Conservation (phyloP, 37 sponge, comb jelly and placozoan species). For the Oscarella lobularis region DNA sequence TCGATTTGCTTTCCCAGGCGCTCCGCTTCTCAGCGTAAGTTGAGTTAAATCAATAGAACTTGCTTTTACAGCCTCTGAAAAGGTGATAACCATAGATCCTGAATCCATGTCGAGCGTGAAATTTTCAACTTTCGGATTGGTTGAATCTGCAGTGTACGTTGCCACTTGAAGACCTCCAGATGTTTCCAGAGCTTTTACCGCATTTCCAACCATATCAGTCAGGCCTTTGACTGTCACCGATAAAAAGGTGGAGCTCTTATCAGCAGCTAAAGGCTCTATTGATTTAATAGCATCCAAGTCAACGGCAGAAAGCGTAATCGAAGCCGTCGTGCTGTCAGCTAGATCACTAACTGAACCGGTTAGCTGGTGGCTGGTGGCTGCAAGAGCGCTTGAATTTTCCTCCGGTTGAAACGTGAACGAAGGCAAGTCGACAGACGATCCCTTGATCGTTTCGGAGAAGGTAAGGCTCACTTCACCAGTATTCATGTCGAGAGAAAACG, state of each 20-base stretch:
- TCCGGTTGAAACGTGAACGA: slow-evolving; percentile 13
- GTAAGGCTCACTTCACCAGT: slow-evolving; percentile 9
- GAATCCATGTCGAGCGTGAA: slow-evolving; percentile 16
- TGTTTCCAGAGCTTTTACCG: background rate
- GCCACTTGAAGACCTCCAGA: background rate
- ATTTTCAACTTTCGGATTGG: background rate
- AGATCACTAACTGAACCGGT: background rate
- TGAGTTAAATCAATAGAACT: slow-evolving; percentile 12
- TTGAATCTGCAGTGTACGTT: background rate
- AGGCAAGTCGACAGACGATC: slow-evolving; percentile 29
- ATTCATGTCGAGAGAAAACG: background rate
- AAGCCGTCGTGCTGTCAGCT: background rate
- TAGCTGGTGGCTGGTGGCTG: background rate
- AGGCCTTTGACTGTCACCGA: background rate
- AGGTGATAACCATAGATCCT: slow-evolving; percentile 10
- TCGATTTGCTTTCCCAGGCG: background rate
- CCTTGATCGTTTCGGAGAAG: slow-evolving; percentile 70
- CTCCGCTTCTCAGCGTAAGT: slow-evolving; percentile 30
- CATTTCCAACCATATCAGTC: background rate
- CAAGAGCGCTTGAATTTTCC: background rate
- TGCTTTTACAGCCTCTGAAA: slow-evolving; percentile 9
- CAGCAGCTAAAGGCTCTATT: slow-evolving; percentile 40
- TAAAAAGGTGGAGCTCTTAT: background rate
- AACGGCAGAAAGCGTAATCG: slow-evolving; percentile 12
- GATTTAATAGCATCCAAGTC: slow-evolving; percentile 71